phyloP scores from a whole-genome alignment of 2,888 invertebrate species.

The Proisotoma minuta region DNA sequence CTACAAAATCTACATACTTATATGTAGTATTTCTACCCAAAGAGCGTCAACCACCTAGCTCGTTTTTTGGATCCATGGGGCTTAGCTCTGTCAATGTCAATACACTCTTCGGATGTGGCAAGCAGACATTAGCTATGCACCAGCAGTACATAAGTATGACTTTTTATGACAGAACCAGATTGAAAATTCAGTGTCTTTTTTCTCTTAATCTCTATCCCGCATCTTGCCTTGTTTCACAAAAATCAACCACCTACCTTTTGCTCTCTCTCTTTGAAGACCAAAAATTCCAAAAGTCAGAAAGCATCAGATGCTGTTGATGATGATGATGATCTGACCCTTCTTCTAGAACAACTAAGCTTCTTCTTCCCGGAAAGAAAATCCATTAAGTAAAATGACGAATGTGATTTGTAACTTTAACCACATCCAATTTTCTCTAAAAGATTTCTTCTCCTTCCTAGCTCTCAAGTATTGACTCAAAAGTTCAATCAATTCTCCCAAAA shows the following conservation, averaged over 20 bases:
- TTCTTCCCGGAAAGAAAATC: conserved; percentile 4
- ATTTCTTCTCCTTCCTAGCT: too few species aligned
- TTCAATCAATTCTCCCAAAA: too few species aligned
- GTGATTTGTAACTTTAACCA: too few species aligned
- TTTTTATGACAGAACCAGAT: conserved; percentile 6
- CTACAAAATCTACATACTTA: conserved; percentile 1
- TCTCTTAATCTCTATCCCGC: neutral
- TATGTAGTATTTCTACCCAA: too few species aligned
- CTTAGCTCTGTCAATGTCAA: neutral
- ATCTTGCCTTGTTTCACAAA: neutral
- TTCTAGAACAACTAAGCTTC: neutral
- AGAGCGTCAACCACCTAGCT: too few species aligned
- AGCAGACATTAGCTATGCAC: neutral
- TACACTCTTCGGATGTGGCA: neutral
- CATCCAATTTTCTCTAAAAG: too few species aligned
- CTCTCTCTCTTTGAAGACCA: neutral
- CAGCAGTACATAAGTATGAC: neutral
- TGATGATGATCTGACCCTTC: neutral
- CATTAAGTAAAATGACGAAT: conserved; percentile 3
- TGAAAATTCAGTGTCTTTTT: conserved; percentile 7
- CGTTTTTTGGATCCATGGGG: neutral
- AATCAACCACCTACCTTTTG: neutral
- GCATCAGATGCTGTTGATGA: neutral
- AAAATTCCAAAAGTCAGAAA: neutral
- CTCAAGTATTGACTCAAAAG: too few species aligned